Conservation (phyloP, 64 coral and sea anemone genomes). For the Hydrozoanthus tunicans region DNA sequence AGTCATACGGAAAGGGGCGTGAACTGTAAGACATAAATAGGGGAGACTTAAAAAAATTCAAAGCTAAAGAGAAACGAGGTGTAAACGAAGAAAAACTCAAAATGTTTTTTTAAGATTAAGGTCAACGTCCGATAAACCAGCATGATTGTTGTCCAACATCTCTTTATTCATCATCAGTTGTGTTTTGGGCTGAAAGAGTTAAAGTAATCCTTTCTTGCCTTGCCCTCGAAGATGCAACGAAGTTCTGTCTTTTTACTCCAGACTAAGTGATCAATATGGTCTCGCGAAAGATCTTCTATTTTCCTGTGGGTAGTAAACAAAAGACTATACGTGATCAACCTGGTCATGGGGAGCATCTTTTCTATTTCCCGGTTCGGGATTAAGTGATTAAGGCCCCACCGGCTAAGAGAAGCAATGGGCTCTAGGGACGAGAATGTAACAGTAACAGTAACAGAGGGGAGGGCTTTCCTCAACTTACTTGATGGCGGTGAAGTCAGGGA, state of each 20-base stretch:
- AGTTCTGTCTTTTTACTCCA: slow-evolving; percentile 40
- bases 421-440: neutral
- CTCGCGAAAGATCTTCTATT: slow-evolving; percentile 30
- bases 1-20: too few relatives aligned
- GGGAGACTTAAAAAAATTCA: too few relatives aligned
- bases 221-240: slow-evolving; percentile 44
- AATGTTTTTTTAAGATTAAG: too few relatives aligned
- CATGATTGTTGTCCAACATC: neutral
- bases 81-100: too few relatives aligned
- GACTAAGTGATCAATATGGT: slow-evolving; percentile 41
- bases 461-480: neutral
- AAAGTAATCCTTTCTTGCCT: neutral
- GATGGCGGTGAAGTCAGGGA: neutral
- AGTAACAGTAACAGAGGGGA: neutral
- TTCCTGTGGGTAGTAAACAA: neutral
- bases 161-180: neutral
- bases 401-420: neutral
- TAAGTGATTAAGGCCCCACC: too few relatives aligned
- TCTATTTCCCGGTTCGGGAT: neutral
- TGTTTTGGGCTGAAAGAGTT: neutral
- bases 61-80: too few relatives aligned
- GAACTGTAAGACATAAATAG: too few relatives aligned
- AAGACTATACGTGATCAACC: neutral
- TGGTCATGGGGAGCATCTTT: neutral
- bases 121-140: neutral